Base-by-base conservation (phyloP, 2,888 invertebrate genomes). In the Apoda limacodes region DNA sequence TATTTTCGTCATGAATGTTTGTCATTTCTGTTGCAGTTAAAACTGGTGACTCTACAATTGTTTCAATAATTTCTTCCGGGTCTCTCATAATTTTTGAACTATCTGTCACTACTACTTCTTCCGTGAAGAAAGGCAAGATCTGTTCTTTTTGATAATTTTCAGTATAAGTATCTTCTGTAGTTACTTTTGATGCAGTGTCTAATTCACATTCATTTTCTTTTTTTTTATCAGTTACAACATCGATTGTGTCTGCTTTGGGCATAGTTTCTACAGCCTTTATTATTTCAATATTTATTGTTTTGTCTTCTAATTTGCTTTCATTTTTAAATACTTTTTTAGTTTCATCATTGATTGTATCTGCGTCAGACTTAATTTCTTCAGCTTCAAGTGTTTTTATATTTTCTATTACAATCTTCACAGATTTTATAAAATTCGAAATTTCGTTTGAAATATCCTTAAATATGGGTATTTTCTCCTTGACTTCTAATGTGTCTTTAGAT, bases 401-500 rank as follows among this genome's bases (percentile, higher is more conserved):
- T n/a, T n/a, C n/a, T n/a, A n/a, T n/a, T n/a, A n/a, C n/a, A n/a
- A n/a, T n/a, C n/a, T n/a, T n/a, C n/a, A 25, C 10, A 1, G 9
- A 31, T 36, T 53, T 52, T 1, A 59, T 37, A 5, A 31, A 34
- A 26, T 49, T 45, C 9, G 53, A 17, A 17, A 7, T 7, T 17
- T 17, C 17, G 7, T 6, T 6, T 17, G 71, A 52, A 30, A 74
- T 45, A 32, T 58, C 49, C 55, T 60, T 68, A 22, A 69, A 72
- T 21, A 75, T 58, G 2, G 76, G 76, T 41, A 80, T 69, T 51
- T 80, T 80, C 21, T 68, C 64, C 46, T 68, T 75, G 0, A 78
- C 80, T 47, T 70, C 71, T 35, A 80, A 42, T 12, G 58, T 58
- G 13, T 61, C 39, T 20, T 49, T 47, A 1, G 52, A 43, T 41